Evolutionary conservation across 2,888 invertebrate genomes (phyloP), one percentile per base, ranked within the genome.

Genomic region (Vanessa cardui): DNA sequence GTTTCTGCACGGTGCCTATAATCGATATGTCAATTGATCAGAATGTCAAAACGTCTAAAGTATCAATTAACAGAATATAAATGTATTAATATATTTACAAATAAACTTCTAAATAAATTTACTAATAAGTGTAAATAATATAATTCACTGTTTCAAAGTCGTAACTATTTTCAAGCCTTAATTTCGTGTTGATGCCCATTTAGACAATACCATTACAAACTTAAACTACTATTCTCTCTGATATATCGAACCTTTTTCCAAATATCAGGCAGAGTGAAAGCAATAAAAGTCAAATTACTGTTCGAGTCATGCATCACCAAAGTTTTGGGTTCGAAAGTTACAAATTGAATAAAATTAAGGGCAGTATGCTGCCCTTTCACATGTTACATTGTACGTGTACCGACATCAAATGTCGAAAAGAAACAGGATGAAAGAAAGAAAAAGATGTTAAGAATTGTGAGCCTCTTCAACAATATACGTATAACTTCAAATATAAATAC

Each of bases 321-420:
- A 90, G 88, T 91, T 90, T 90, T 82, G 90, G 90, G 90, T 86
- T 82, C 81, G 81, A 82, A 85, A 89, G 87, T 88, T 87, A 82
- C 88, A 89, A 90, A 91, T 90, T 89, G 89, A 90, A 91, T 90
- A 85, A 89, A 90, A 90, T 90, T 88, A 87, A 86, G 88, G 87
- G 78, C 82, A 68, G 62, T 45, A 60, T 70, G 60, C 58, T 70
- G 61, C 61, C 61, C 65, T 65, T 64, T 65, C 50, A 62, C 60
- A 26, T 59, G 58, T 60, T 60, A 52, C 46, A 54, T 65, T 65
- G 65, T 65, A 65, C 65, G 60, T 64, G 58, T 60, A 33, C 31
- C n/a, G 59, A 65, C 33, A 65, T 65, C 60, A 65, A 65, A 46
- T 31, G 33, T 45, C 20, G 52, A 18, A 64, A 50, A 46, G 58